These are phyloP conservation scores for Arizona elegans DNA, from an alignment of 2,113 vertebrate species.

Conservation along the genomic window DNA sequence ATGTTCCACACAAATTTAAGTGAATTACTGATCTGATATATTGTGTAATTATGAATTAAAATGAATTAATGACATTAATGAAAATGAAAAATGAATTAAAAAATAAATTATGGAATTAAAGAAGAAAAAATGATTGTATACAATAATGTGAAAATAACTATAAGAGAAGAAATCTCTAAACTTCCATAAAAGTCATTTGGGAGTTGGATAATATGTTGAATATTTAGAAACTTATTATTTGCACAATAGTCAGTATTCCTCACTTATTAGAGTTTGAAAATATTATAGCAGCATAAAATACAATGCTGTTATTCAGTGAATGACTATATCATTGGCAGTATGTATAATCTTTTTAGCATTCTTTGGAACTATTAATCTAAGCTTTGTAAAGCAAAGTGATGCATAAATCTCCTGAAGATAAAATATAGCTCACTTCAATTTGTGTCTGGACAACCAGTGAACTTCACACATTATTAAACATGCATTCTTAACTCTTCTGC, in stretches of 20 bases:
- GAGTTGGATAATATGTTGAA: not conserved
- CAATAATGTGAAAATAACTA: not conserved
- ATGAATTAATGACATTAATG: no score
- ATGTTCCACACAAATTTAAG: not conserved
- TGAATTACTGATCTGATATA: not conserved
- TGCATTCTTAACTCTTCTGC: not conserved
- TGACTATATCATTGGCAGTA: conserved; percentile 12
- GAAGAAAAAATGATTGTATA: not conserved
- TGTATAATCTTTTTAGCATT: conserved; percentile 6
- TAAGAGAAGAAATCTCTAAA: not conserved
- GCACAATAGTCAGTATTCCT: not conserved
- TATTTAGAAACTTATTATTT: not conserved
- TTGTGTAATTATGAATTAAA: not conserved
- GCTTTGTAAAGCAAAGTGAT: conserved; percentile 4
- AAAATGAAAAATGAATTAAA: not conserved
- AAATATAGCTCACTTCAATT: not conserved
- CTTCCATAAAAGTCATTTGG: not conserved
- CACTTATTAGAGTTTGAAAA: not conserved
- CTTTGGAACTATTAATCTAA: conserved; percentile 22
- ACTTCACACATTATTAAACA: not conserved
- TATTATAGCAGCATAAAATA: not conserved
- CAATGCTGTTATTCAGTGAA: not conserved
- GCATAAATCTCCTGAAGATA: conserved; percentile 16
- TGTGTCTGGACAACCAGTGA: conserved; percentile 10
- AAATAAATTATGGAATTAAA: not conserved